Evolutionary conservation across 2,113 vertebrate genomes (phyloP).

Genomic region (Danio rerio): GRCz12tu NC_133196.1:25360001-25360500

Average conservation of each 20-base stretch:
- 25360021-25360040: slow-evolving; percentile 51
- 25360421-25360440: slow-evolving; percentile 43
- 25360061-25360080: slow-evolving; percentile 42
- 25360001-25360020: slow-evolving; percentile 57
- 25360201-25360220: slow-evolving; percentile 17
- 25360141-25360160: slow-evolving; percentile 27
- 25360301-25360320: slow-evolving; percentile 29
- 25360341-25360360: slow-evolving; percentile 47
- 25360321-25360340: slow-evolving; percentile 45
- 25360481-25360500: background rate
- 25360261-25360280: slow-evolving; percentile 39
- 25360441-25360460: background rate
- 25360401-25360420: slow-evolving; percentile 38
- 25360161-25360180: slow-evolving; percentile 18
- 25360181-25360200: slow-evolving; percentile 21
- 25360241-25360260: slow-evolving; percentile 44
- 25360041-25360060: slow-evolving; percentile 52
- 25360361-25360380: slow-evolving; percentile 51
- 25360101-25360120: too few relatives aligned
- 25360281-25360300: slow-evolving; percentile 30
- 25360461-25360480: slow-evolving; percentile 13
- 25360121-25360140: slow-evolving; percentile 34
- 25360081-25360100: slow-evolving; percentile 43
- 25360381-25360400: slow-evolving; percentile 34
- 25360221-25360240: slow-evolving; percentile 47